Percentiles rank a stretch among this genome's conserved stretches.
phyloP scores from a whole-genome alignment of 2,888 invertebrate genomes.

The Caenorhabditis drosophilae region DNA sequence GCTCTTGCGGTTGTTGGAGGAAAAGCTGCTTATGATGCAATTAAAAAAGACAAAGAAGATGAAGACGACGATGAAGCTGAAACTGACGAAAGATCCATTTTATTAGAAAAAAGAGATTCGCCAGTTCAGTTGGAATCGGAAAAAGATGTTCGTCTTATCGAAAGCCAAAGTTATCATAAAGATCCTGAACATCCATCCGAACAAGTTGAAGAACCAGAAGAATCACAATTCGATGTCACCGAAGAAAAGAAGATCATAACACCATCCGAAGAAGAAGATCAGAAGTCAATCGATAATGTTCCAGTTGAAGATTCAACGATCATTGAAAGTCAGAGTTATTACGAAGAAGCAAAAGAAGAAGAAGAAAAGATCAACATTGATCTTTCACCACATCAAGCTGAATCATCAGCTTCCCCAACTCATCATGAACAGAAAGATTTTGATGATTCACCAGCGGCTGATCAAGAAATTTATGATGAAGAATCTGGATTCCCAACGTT shows the following conservation, averaged over 20 bases:
- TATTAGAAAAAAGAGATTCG: background rate
- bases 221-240: background rate
- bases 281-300: background rate
- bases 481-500: background rate
- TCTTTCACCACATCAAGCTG: background rate
- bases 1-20: constrained; percentile 52
- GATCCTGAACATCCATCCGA: constrained; percentile 2
- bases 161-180: background rate
- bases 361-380: background rate
- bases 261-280: too few relatives aligned
- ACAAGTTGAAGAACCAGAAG: background rate
- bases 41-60: constrained; percentile 32
- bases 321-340: background rate
- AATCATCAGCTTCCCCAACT: background rate
- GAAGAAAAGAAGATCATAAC: too few relatives aligned
- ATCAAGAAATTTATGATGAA: constrained; percentile 3
- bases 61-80: constrained; percentile 6
- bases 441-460: constrained; percentile 9
- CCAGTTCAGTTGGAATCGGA: too few relatives aligned
- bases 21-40: constrained; percentile 47
- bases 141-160: too few relatives aligned
- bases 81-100: background rate
- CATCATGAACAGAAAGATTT: background rate
- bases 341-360: background rate
- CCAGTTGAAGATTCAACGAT: background rate